Evolutionary conservation across 1,140 invertebrate species (phyloP), one percentile per base, ranked within the genome.

Genomic region (Spodoptera frugiperda): DNA sequence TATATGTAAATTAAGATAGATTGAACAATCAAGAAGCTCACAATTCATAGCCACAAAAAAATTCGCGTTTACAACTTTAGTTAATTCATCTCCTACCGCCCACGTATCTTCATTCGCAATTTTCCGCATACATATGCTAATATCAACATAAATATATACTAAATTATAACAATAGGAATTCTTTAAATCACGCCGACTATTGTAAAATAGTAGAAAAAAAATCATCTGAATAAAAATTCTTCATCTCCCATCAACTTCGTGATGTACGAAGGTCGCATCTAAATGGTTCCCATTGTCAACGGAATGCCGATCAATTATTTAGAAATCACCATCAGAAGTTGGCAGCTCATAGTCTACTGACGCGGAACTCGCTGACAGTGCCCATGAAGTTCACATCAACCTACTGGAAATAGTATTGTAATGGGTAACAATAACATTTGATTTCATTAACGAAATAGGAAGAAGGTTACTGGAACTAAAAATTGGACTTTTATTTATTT

Each of bases 71-170:
- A 65, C 6, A 65, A 11, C 48, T 39, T 61, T 33, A 17, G 57
- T 61, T 61, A 39, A 59, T 30, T 46, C 61, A 17, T 0, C 33
- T 39, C 4, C 15, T 11, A 65, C 61, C 10, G 61, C 61, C 61
- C 44, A 65, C 61, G 61, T 39, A 10, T 17, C 4, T 6, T 39
- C 33, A 1, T 46, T 19, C 14, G 25, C 55, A 15, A 63, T 46
- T 19, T 65, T 65, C 61, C 61, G 61, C 61, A 65, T 67, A 49
- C 30, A n/a, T 61, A 39, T 67, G 44, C 19, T 48, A 49, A 67
- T 67, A 48, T 25, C 19, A 25, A 5, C 46, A 67, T 48, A 67
- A 25, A 67, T 9, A 25, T 9, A 25, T 15, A 48, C 19, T 48
- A 25, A 67, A 67, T 49, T 49, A 67, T 67, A 67, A 63, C 59